Evolutionary conservation across 2,888 invertebrate species (phyloP), one percentile per base, ranked within the genome.

Genomic region (Hypena proboscidalis): DNA sequence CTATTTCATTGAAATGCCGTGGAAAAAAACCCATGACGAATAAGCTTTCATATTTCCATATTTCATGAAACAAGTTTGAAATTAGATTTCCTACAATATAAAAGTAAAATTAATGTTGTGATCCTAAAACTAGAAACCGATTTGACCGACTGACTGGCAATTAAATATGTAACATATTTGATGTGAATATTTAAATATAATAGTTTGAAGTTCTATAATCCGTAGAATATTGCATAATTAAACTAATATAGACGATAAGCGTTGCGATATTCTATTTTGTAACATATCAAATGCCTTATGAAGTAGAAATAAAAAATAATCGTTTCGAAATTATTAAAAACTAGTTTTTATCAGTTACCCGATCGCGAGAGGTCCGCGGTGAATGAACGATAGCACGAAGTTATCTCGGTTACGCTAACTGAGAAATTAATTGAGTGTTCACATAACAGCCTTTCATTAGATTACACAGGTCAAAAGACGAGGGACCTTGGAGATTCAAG

Each of bases 361-460:
- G 30, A 52, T 47, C 51, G 33, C 38, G 41, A 50, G 46, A 55
- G 49, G 56, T 42, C 37, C 37, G 31, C 65, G 71, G 72, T 71
- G 68, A 74, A 65, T 57, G 67, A 45, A 60, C 73, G 76, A 76
- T 76, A 76, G 67, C 42, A 44, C 52, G 29, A 22, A 56, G 66
- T 67, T 75, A 73, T 74, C 74, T 59, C 37, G 38, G 17, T 40
- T 37, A 57, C 48, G 46, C 46, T 58, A 58, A 64, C 58, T 48
- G 26, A 58, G 51, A 45, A 42, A 31, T 43, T 47, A 35, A 48
- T 45, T 20, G 21, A 6, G 19, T 34, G 10, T 34, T 33, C 22
- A 29, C 26, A 31, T 32, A 43, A 39, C 20, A 41, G 19, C 26
- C 17, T 43, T 49, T 29, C 36, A 10, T 22, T 31, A 40, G 30